Percentiles rank a stretch among this genome's conserved stretches.
phyloP scores from a whole-genome alignment of 2,888 invertebrate species.

The Choristoneura rosaceana region DNA sequence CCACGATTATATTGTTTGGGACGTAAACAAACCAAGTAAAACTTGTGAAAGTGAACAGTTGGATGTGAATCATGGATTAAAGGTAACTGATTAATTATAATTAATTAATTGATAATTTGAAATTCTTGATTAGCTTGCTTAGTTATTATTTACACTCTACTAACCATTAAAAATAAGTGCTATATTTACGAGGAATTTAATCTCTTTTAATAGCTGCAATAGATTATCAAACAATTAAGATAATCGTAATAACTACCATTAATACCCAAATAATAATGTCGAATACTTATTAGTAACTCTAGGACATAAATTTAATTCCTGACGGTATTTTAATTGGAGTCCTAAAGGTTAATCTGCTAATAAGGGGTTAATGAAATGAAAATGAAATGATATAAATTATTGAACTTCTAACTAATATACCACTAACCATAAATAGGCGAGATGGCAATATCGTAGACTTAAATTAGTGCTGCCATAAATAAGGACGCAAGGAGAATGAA shows the following conservation, averaged over 20 bases:
- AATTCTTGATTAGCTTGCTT: neutral
- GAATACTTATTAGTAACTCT: too few relatives aligned
- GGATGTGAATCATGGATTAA: conserved; percentile 50
- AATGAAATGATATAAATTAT: too few relatives aligned
- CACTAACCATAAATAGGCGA: neutral
- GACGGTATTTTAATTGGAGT: too few relatives aligned
- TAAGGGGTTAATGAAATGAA: too few relatives aligned
- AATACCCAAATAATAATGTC: neutral
- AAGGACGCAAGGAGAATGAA: neutral
- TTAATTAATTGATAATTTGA: neutral
- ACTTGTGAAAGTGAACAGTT: conserved; percentile 49
- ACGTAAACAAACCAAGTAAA: conserved; percentile 59
- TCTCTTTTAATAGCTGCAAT: neutral
- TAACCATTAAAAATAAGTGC: neutral
- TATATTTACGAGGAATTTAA: neutral
- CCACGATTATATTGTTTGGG: conserved; percentile 41
- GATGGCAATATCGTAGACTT: neutral
- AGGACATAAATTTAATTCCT: too few relatives aligned
- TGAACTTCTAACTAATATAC: neutral
- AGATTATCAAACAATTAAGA: neutral
- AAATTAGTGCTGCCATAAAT: neutral
- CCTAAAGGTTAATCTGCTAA: neutral
- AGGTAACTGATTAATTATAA: conserved; percentile 48
- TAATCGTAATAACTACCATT: neutral
- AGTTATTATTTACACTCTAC: conserved; percentile 4